These are phyloP conservation scores for Labia minor DNA, from an alignment of 2,888 invertebrate genomes.

Conservation along the genomic window DNA sequence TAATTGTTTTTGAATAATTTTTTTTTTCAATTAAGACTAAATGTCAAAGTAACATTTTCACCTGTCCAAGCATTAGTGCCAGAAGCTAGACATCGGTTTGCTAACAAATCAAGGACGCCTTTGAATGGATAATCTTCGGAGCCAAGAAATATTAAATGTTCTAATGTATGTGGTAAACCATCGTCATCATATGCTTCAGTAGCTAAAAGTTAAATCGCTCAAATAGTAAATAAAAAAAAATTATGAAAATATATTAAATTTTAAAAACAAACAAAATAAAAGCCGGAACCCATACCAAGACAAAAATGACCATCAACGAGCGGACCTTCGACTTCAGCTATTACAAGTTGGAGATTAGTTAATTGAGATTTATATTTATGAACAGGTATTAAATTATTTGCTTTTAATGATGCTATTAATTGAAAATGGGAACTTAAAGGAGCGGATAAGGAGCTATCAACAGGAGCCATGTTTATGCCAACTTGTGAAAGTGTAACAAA, in stretches of 20 bases:
- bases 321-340: slow-evolving; percentile 83
- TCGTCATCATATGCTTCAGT: slow-evolving; percentile 88
- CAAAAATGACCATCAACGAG: slow-evolving; percentile 79
- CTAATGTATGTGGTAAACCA: slow-evolving; percentile 84
- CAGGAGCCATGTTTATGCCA: slow-evolving; percentile 33
- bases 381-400: slow-evolving; percentile 62
- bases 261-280: neutral
- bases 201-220: slow-evolving; percentile 41
- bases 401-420: slow-evolving; percentile 50
- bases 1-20: too few relatives aligned
- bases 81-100: slow-evolving; percentile 79
- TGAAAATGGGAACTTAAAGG: slow-evolving; percentile 39
- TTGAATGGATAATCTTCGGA: slow-evolving; percentile 83
- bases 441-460: slow-evolving; percentile 33
- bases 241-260: neutral
- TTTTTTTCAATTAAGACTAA: too few relatives aligned
- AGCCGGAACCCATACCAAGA: slow-evolving; percentile 49
- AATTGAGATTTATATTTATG: slow-evolving; percentile 66
- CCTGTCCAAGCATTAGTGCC: slow-evolving; percentile 89
- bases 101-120: slow-evolving; percentile 76
- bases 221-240: slow-evolving; percentile 14
- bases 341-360: slow-evolving; percentile 70
- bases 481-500: neutral
- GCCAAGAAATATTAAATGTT: slow-evolving; percentile 83
- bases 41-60: too few relatives aligned